Evolutionary conservation across 1,140 invertebrate species (phyloP), one percentile per base, ranked within the genome.

Genomic region (Pseudomyrmex sp.): DNA sequence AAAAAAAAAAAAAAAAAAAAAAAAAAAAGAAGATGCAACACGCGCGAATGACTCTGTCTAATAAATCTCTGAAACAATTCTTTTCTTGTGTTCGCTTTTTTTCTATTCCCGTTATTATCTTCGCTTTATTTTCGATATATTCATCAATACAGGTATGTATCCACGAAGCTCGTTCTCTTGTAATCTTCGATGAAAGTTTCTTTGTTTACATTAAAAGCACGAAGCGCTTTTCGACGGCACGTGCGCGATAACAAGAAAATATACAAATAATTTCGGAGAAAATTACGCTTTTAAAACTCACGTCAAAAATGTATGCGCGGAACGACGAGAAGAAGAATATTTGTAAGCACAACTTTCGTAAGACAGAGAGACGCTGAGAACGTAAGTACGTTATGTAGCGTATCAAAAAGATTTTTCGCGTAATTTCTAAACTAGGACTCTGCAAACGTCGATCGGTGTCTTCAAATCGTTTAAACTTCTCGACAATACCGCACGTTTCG

Each of bases 41-140:
- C 35, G 35, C 35, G 35, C 35, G 35, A 35, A 35, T 35, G 35
- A 35, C 5, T 35, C 35, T 66, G n/a, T 1, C 23, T 76, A 48
- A 76, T 76, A 65, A 75, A 66, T 20, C 18, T 58, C n/a, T 13
- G 48, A 54, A 35, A 80, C 18, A 80, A 80, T 79, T n/a, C 0
- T 18, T 15, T 48, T 48, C 20, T 70, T 59, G 48, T 59, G 20
- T 12, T 3, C 7, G 1, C 8, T 18, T 2, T 50, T 50, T 59
- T 59, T 80, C 48, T 35, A 5, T 35, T 35, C 35, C 0, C 35
- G 35, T 35, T 35, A 7, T 35, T 35, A 5, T 35, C 7, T 35
- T 35, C 35, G 35, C 35, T 35, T 35, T 35, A 35, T 35, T 35
- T 35, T 35, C 35, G 35, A 35, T 35, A 35, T 35, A 35, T 5